These are phyloP conservation scores for Argyresthia goedartella DNA, from an alignment of 2,888 invertebrate genomes.

Conservation along the genomic window DNA sequence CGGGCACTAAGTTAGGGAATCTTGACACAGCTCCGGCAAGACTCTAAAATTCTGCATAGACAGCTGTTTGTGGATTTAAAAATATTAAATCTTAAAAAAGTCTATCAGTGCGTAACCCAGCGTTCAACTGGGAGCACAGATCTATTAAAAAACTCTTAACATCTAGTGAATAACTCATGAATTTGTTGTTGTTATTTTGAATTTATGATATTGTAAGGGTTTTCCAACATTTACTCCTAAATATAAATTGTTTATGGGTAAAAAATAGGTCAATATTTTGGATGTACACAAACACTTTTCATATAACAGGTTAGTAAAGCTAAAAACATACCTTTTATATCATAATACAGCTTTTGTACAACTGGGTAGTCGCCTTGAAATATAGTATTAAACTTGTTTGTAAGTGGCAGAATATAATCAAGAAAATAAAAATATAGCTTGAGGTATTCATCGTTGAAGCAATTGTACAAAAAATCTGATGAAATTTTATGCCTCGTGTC, in stretches of 20 bases:
- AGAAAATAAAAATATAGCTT: constrained; percentile 1
- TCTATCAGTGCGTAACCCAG: no score
- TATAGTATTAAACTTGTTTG: background rate
- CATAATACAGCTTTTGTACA: background rate
- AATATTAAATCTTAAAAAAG: background rate
- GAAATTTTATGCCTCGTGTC: background rate
- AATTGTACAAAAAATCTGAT: constrained; percentile 14
- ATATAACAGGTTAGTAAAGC: background rate
- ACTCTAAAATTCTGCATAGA: background rate
- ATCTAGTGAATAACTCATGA: no score
- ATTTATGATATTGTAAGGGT: background rate
- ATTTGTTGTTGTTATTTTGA: background rate
- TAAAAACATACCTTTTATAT: background rate
- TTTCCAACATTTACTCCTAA: background rate
- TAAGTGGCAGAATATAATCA: background rate
- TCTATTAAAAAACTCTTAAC: no score
- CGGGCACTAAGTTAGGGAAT: background rate
- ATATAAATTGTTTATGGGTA: background rate
- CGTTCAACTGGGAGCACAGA: no score
- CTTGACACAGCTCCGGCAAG: background rate
- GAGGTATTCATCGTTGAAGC: constrained; percentile 13
- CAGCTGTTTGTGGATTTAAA: background rate
- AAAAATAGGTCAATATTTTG: background rate
- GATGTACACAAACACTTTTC: background rate
- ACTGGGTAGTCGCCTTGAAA: background rate